Evolutionary conservation across 2,797 vertebrate genomes (phyloP), one percentile per base, ranked within the genome.

Genomic region (Malacoraja senta): DNA sequence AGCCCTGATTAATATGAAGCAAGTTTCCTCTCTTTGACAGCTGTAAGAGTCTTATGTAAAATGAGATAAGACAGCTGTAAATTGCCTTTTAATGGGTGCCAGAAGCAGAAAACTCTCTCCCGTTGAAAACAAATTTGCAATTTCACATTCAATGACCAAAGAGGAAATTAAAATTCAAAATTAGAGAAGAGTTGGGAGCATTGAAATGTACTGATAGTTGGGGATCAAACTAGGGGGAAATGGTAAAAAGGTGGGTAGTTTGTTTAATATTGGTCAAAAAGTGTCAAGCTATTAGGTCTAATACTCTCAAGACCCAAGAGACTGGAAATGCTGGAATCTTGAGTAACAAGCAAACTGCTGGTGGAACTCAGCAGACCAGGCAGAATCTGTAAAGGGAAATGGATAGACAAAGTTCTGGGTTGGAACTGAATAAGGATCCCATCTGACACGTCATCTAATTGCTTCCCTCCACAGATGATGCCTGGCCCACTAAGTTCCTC

Each of bases 1-100:
- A 35, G 84, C 63, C 84, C 68, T 88, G 84, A 88, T 88, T 68
- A 88, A 88, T 68, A 19, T 88, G 84, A 68, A 88, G 84, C 7
- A 68, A 68, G n/a, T 88, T 88, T 88, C 84, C n/a, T 68, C 68
- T 65, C 63, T 35, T 32, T 32, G n/a, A 68, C 84, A 35, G 84
- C 84, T 88, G n/a, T 35, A 88, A 88, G 2, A 65, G n/a, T 68
- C 61, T 35, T 32, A 3, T 21, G n/a, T 88, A 88, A 88, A 88
- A 88, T 88, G n/a, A 35, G 63, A 88, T 68, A 7, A 35, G 84
- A 68, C 61, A 35, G 15, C 19, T n/a, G 32, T 88, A 68, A 86
- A 68, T 68, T 68, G 17, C n/a, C 21, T 88, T 19, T 35, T 32
- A 35, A 32, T 68, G 8, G n/a, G 61, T 21, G 84, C 84, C 84